Evolutionary conservation across 2,888 invertebrate genomes (phyloP).

Genomic region (Chaitophorus viminalis): DNA sequence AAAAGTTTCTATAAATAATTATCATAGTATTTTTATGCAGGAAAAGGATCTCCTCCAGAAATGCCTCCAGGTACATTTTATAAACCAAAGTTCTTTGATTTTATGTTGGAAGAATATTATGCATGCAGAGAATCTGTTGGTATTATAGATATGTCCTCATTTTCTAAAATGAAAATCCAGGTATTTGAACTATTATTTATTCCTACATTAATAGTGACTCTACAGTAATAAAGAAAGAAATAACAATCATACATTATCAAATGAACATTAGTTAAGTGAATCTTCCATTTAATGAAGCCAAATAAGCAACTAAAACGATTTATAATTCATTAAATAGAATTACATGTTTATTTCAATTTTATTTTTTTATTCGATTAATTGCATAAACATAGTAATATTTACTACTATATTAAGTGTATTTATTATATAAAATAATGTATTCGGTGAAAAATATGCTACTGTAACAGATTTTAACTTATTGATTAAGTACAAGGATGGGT

Average conservation of each 20-base stretch:
- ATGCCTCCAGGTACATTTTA: constrained; percentile 75
- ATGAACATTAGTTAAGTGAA: too few relatives aligned
- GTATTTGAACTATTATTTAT: constrained; percentile 67
- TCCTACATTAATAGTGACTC: background rate
- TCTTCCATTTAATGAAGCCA: too few relatives aligned
- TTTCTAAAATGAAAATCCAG: constrained; percentile 79
- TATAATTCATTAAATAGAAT: too few relatives aligned
- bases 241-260: background rate
- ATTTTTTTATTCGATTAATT: too few relatives aligned
- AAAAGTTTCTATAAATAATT: background rate
- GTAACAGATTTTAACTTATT: too few relatives aligned
- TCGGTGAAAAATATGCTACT: too few relatives aligned
- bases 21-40: background rate
- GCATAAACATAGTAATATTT: too few relatives aligned
- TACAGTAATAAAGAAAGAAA: background rate
- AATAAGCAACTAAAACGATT: too few relatives aligned
- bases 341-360: too few relatives aligned
- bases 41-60: constrained; percentile 65
- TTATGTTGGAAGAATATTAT: constrained; percentile 76
- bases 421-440: too few relatives aligned
- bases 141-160: constrained; percentile 82
- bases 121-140: constrained; percentile 82
- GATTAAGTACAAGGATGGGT: too few relatives aligned
- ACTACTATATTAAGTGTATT: too few relatives aligned
- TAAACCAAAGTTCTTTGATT: constrained; percentile 77